These are phyloP conservation scores for Unio delphinus DNA, from an alignment of 2,888 invertebrate species.

Conservation along the genomic window DNA sequence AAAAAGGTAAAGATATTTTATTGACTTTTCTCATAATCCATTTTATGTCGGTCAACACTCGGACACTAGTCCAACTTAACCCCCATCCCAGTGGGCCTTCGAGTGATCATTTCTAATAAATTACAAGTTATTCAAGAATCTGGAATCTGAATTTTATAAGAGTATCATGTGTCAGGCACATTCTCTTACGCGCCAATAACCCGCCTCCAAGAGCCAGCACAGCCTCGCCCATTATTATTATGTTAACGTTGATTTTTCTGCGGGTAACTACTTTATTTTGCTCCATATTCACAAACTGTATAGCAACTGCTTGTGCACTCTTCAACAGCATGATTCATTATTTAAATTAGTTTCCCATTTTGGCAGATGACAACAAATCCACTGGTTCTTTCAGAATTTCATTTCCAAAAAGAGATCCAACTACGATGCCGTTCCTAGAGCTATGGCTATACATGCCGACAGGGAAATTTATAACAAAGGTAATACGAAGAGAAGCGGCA, in stretches of 20 bases:
- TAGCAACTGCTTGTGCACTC: slow-evolving; percentile 1
- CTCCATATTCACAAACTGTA: slow-evolving; percentile 4
- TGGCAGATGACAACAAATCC: not conserved
- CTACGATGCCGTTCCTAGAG: too few relatives aligned
- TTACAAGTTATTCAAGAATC: slow-evolving; percentile 17
- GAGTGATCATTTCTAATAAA: not conserved
- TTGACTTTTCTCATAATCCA: slow-evolving; percentile 10
- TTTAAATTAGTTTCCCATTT: slow-evolving; percentile 7
- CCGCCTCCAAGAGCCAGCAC: slow-evolving; percentile 8
- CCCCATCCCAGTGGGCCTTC: not conserved
- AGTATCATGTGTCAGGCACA: slow-evolving; percentile 14
- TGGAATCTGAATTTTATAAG: slow-evolving; percentile 19
- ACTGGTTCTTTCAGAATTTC: too few relatives aligned
- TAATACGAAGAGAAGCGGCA: not conserved
- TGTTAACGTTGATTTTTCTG: slow-evolving; percentile 9
- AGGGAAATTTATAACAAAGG: not conserved
- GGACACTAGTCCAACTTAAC: not conserved
- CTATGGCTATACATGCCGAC: too few relatives aligned
- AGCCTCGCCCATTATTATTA: slow-evolving; percentile 3
- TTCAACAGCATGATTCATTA: slow-evolving; percentile 12
- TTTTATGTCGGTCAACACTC: not conserved
- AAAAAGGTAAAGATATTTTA: slow-evolving; percentile 14
- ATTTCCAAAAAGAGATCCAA: too few relatives aligned
- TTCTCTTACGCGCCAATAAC: slow-evolving; percentile 9
- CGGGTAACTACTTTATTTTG: slow-evolving; percentile 10